A percentile compares a stretch with the other conserved stretches of the same genome.
These are phyloP conservation scores for Hydroisotoma schaefferi DNA, from an alignment of 2,888 invertebrate genomes.

Conservation along the genomic window DNA sequence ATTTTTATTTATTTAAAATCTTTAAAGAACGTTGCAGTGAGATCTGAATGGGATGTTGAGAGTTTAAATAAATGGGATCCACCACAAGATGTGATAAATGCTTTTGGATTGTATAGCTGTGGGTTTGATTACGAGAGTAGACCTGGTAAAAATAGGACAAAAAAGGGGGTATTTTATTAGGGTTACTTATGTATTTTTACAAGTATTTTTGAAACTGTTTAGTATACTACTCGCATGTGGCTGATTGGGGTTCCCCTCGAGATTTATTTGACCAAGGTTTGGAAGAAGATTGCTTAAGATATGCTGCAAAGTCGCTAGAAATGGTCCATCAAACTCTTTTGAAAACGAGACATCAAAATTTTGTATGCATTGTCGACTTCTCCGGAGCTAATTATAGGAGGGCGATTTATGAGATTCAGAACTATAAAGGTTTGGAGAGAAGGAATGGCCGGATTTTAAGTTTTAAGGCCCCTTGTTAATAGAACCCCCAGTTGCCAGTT, in stretches of 20 bases:
- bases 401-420: conserved; percentile 26
- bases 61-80: conserved; percentile 20
- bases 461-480: too few species aligned
- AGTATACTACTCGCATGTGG: conserved; percentile 32
- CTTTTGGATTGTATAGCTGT: conserved; percentile 26
- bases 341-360: conserved; percentile 28
- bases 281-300: conserved; percentile 26
- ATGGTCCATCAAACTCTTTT: conserved; percentile 19
- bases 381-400: conserved; percentile 20
- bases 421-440: conserved; percentile 5
- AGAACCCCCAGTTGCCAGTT: too few species aligned
- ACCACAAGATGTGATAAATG: conserved; percentile 20
- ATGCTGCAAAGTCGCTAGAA: conserved; percentile 27
- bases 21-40: not conserved
- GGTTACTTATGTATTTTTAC: too few species aligned
- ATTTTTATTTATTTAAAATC: not conserved
- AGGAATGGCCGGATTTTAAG: too few species aligned
- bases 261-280: conserved; percentile 25
- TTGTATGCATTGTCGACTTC: conserved; percentile 33
- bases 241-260: conserved; percentile 29
- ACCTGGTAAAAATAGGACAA: conserved; percentile 24
- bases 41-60: not conserved
- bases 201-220: not conserved
- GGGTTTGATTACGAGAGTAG: conserved; percentile 32
- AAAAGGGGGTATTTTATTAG: too few species aligned